These are phyloP conservation scores for Morelia viridis DNA, from an alignment of 2,797 vertebrate genomes.

Conservation along the genomic window DNA sequence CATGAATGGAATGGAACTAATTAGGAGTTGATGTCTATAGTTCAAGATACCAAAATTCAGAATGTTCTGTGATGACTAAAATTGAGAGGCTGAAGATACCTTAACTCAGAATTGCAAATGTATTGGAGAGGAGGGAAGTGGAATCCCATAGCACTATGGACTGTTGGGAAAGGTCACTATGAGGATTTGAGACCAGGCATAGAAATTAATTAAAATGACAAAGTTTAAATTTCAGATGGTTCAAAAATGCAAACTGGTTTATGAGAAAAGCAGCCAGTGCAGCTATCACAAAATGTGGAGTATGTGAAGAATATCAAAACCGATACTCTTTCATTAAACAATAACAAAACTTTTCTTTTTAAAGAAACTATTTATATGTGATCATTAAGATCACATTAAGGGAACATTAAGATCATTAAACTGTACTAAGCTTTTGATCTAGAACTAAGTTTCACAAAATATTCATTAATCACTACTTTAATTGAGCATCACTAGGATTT, in stretches of 20 bases:
- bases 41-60: background rate
- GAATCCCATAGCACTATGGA: background rate
- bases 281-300: background rate
- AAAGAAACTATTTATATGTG: background rate
- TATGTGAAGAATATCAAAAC: constrained; percentile 4
- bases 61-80: background rate
- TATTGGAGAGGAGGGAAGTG: background rate
- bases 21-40: background rate
- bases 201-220: background rate
- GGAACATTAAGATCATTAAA: too few relatives aligned
- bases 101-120: background rate
- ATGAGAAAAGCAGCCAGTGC: background rate
- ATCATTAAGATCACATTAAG: background rate
- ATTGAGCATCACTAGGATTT: background rate
- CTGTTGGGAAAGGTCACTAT: background rate
- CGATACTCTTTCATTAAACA: constrained; percentile 5
- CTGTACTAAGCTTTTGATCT: background rate
- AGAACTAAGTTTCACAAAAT: background rate
- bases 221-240: background rate
- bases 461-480: background rate
- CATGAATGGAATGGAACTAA: background rate
- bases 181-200: background rate
- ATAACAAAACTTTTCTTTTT: background rate
- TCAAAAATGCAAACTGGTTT: background rate
- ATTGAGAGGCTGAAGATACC: background rate